Evolutionary conservation across 1,140 invertebrate species (phyloP), one percentile per base, ranked within the genome.

Genomic region (Thrips palmi): DNA sequence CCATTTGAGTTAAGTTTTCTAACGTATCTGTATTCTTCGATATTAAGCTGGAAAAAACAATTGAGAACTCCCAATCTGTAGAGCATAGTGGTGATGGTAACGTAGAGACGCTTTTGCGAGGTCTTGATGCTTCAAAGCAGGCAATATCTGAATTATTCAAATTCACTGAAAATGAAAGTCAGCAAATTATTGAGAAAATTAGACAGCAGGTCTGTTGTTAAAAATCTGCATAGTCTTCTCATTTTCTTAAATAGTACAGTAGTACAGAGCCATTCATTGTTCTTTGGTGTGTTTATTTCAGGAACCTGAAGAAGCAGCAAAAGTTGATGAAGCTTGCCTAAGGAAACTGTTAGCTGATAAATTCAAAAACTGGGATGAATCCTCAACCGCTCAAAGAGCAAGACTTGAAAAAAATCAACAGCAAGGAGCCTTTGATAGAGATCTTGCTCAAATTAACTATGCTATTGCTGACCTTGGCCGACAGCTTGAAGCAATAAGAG

Each of bases 391-490:
- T 28, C 66, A 68, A 43, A 67, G 68, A 55, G 56, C 62, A 41
- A 52, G 57, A 46, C 50, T 86, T 25, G 67, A 77, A 50, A 66
- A 70, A 43, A 67, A 75, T 45, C 59, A 67, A 19, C 65, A 71
- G 41, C 59, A 78, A 39, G 76, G 71, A 42, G 66, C 74, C 37
- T 82, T 86, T 52, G 67, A 70, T 41, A 63, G 65, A 30, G 76
- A 82, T 56, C 58, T 86, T 4, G 64, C 71, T 43, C 65, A 76
- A 55, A 80, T 87, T 27, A 74, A 83, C 53, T 64, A 65, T 20
- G 73, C 70, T 50, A 59, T 83, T 25, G 67, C 74, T 49, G 71
- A 76, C 41, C 54, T 81, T 20, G 66, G 66, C 39, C 54, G 61
- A 27, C 74, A 81, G 48, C 57, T 81, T 42, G 41, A 57, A 39